Base-by-base conservation (phyloP, 2,888 invertebrate genomes). In the Sminthurinus aureus region DNA sequence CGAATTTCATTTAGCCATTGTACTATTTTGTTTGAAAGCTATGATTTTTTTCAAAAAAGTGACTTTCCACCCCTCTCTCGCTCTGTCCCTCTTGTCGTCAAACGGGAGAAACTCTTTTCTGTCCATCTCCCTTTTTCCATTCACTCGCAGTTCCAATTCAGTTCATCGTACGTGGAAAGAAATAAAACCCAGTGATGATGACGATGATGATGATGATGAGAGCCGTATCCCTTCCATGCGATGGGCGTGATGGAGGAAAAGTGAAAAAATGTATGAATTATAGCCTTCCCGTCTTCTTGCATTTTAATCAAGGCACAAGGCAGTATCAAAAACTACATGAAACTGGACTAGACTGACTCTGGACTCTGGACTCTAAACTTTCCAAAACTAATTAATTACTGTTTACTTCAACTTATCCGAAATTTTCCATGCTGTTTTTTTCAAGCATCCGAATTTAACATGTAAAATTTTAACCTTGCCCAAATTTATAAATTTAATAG, bases 191-290 rank as follows among this genome's bases (percentile, higher is more conserved):
- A 38, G 6, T 38, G 38, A 38, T 38, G 38, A 38, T 38, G 38
- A 38, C 6, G 38, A 38, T 38, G 38, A 38, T 38, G 38, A 38
- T 38, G 51, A 75, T 13, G 50, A 38, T 12, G 38, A 38, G 50
- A 50, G 67, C 67, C 83, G 80, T 83, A 84, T 84, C 81, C 81
- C 81, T 81, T 69, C 82, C 80, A 83, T 83, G n/a, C n/a, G n/a
- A n/a, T 84, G 85, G 85, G 83, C 84, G 83, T 85, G 85, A 84
- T 83, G 83, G 84, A 83, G 74, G 71, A 71, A 77, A 85, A 84
- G 79, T 66, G 50, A 80, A 69, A 80, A 67, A 83, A 75, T 79
- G 24, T 73, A 79, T 79, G 79, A 83, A 79, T 67, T 82, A 82
- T 82, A 24, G 67, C 77, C 26, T 18, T 77, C 22, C 26, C 66